Evolutionary conservation across 1,140 invertebrate genomes (phyloP).

Genomic region (Ceratina australensis): DNA sequence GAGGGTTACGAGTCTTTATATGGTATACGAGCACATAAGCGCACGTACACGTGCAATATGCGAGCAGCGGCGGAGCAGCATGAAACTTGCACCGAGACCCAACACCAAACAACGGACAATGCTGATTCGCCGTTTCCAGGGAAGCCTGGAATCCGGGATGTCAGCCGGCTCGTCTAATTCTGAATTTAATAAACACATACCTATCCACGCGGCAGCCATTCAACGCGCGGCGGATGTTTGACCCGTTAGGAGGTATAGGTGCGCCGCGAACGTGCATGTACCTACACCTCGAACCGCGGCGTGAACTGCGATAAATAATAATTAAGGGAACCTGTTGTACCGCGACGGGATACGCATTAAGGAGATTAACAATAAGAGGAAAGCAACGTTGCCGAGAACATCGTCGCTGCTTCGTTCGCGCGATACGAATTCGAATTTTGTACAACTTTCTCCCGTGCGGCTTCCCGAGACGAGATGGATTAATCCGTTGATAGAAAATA

Average conservation of each 20-base stretch:
- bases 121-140: slow-evolving; percentile 53
- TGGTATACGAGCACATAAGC: slow-evolving; percentile 21
- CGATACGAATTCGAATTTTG: background rate
- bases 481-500: slow-evolving; percentile 1
- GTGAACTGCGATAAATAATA: slow-evolving; percentile 16
- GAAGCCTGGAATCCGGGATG: slow-evolving; percentile 54
- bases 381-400: background rate
- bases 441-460: background rate
- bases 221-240: slow-evolving; percentile 47
- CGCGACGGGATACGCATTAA: background rate
- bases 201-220: slow-evolving; percentile 35
- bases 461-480: background rate
- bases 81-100: background rate
- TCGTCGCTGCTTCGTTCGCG: background rate
- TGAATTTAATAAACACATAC: slow-evolving; percentile 65
- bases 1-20: background rate
- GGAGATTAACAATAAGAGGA: slow-evolving; percentile 31
- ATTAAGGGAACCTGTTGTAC: background rate
- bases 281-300: background rate
- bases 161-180: slow-evolving; percentile 59
- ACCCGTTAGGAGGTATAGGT: slow-evolving; percentile 6
- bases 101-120: slow-evolving; percentile 36
- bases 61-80: slow-evolving; percentile 2
- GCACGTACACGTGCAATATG: slow-evolving; percentile 51
- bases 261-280: no score